Evolutionary conservation across 1,140 invertebrate species (phyloP), one percentile per base, ranked within the genome.

Genomic region (Anthonomus grandis): DNA sequence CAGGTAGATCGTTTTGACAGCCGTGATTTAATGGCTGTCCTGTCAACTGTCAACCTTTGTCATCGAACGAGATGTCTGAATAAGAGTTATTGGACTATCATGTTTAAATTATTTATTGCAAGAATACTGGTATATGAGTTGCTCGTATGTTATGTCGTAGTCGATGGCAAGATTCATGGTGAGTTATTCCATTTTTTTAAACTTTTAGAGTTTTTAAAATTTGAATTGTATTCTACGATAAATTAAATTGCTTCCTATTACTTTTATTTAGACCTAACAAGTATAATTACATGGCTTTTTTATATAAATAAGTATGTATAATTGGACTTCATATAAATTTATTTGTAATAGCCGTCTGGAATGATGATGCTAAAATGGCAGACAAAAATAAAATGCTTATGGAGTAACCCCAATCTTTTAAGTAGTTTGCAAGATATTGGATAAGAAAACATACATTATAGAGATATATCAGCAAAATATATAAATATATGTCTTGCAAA

Each of bases 11-110:
- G 13, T 53, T 41, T 10, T 44, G 38, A 31, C 38, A 44, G 39
- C 8, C 24, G 22, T 55, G 42, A 55, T 55, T 46, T 55, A 55
- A 55, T 55, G 44, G 24, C 25, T 31, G 19, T 38, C 22, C 42
- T 55, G 52, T 38, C 52, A 55, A 24, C 27, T 55, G 52, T 38
- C 52, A 55, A 22, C 44, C 27, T 37, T 46, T 36, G 52, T 42
- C 52, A 38, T 55, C 31, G 19, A 25, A 10, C 6, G 24, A 25
- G 15, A 37, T 42, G 19, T 46, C 31, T 34, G 39, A 44, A 44
- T 46, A 23, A 47, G 44, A 6, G 10, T 13, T 27, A 19, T 49
- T 53, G 23, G n/a, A 4, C 10, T 15, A 31, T 21, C 36, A 53
- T 53, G 51, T 23, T 37, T 49, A 49, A 44, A 12, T 53, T 53